Base-by-base conservation (phyloP, 1,140 invertebrate species). In the Nixonia krombeini region DNA sequence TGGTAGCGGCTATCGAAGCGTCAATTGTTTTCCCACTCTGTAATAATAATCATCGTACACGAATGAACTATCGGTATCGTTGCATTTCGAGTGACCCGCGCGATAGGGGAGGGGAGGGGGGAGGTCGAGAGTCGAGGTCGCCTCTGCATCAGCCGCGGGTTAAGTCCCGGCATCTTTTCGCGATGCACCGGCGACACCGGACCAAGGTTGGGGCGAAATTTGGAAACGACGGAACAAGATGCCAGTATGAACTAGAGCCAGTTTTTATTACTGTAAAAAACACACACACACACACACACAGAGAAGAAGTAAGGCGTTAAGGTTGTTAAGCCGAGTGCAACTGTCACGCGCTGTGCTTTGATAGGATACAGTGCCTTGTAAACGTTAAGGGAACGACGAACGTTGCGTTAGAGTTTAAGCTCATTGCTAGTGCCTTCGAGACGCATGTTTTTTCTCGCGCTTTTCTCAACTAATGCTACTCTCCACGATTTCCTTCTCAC, bases 311-410 rank as follows among this genome's bases (percentile, higher is more conserved):
- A 10, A 1, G 18, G 37, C 37, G 18, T n/a, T n/a, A 10, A 35
- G 15, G 25, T 23, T 10, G 44, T 31, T 57, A 29, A 33, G 13
- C 23, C n/a, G n/a, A 51, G 28, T 38, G 18, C 16, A 6, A 29
- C 25, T 64, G 59, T 71, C 70, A 70, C 63, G 50, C 56, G 71
- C 73, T 74, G 63, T 72, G 78, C 74, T 74, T 76, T 62, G 51
- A 75, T 80, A 80, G 79, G 69, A 58, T 75, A 80, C 82, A 82
- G 81, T 83, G 81, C 81, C 81, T 83, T 83, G 65, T 78, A 75
- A 79, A 66, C 47, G 72, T 73, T 71, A 72, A 68, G 65, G 61
- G 62, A 52, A 57, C n/a, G n/a, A n/a, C n/a, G 50, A 63, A 69
- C 57, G 59, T 70, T 77, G 64, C 59, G 62, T 73, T 79, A 78